Evolutionary conservation across 2,797 vertebrate genomes (phyloP).

Genomic region (Bovichtus diacanthus): DNA sequence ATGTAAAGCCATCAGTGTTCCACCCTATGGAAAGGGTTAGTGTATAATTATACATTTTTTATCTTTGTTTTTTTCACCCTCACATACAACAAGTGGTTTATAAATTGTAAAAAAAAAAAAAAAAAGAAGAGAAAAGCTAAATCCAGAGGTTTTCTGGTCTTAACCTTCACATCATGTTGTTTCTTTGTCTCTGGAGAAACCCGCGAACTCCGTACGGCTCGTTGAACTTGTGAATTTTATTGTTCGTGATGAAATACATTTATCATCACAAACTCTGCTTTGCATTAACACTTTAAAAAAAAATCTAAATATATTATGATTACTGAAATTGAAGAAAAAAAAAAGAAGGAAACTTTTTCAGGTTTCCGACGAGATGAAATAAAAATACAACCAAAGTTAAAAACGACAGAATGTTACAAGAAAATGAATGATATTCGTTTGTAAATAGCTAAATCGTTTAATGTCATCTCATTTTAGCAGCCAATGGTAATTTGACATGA

Average conservation of each 20-base stretch:
- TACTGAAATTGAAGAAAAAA: not conserved
- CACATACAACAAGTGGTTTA: conserved; percentile 42
- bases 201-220: conserved; percentile 41
- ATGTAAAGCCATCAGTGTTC: conserved; percentile 36
- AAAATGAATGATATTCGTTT: not conserved
- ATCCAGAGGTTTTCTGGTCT: conserved; percentile 43
- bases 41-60: conserved; percentile 1
- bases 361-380: not conserved
- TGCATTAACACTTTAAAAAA: conserved; percentile 25
- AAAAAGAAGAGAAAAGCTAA: conserved; percentile 19
- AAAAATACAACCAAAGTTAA: not conserved
- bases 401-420: not conserved
- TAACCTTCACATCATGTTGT: conserved; percentile 51
- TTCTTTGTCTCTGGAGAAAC: conserved; percentile 54
- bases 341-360: not conserved
- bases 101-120: not conserved
- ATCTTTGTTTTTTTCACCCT: not conserved
- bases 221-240: conserved; percentile 72
- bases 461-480: not conserved
- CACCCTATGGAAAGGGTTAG: conserved; percentile 1
- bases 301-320: not conserved
- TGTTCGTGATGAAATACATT: conserved; percentile 53
- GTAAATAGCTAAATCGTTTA: conserved; percentile 3
- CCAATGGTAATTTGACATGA: conserved; percentile 2
- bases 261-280: conserved; percentile 27